These are phyloP conservation scores for Elachura formosa DNA, from an alignment of 2,113 vertebrate genomes.

Conservation along the genomic window DNA sequence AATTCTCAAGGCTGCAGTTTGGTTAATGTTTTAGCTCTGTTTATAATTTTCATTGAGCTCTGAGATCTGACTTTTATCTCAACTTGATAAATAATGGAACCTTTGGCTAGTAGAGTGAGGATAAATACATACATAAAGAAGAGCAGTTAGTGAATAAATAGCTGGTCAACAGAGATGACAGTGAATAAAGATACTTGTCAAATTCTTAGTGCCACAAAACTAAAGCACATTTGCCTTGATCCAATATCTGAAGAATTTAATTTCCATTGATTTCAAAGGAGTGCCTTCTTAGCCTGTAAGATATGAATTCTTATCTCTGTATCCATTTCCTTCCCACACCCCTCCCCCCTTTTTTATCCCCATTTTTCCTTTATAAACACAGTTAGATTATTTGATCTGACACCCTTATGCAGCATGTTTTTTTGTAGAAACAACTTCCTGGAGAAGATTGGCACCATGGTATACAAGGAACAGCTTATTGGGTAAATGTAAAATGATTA, in stretches of 20 bases:
- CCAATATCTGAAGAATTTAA: background rate
- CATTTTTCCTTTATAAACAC: background rate
- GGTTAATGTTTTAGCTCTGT: background rate
- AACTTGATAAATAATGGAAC: background rate
- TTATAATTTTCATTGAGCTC: conserved; percentile 5
- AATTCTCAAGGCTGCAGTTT: background rate
- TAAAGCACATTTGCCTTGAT: background rate
- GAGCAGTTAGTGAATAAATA: background rate
- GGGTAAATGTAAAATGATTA: background rate
- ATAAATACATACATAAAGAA: background rate
- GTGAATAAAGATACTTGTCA: background rate
- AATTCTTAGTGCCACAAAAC: background rate
- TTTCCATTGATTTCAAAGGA: background rate
- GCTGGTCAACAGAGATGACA: background rate
- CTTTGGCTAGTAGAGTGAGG: background rate
- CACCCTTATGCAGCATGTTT: background rate
- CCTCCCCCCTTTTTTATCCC: fast-evolving
- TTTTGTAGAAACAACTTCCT: background rate
- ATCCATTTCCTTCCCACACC: fast-evolving
- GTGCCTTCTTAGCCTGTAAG: background rate
- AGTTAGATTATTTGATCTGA: background rate
- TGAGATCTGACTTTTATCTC: background rate
- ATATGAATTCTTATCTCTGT: background rate
- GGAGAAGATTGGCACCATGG: background rate
- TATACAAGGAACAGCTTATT: background rate